Percentiles rank a stretch among this genome's conserved stretches.
Evolutionary conservation across 2,888 invertebrate species (phyloP).

Genomic region (Diogma glabrata): DNA sequence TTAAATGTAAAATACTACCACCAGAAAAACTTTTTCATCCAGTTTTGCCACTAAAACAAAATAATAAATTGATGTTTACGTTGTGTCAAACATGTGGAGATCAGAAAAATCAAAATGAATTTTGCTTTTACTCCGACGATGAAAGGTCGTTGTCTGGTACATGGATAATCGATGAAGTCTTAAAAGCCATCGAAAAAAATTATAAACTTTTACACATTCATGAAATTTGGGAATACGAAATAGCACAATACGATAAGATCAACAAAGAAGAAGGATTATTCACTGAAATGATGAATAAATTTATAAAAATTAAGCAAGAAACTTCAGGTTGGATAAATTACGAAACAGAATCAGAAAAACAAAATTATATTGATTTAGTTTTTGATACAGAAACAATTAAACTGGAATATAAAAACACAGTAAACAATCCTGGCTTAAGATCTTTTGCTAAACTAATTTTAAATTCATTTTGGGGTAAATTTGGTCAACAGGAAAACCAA

Average conservation of each 20-base stretch:
- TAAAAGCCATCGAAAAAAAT: constrained; percentile 22
- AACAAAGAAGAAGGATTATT: constrained; percentile 19
- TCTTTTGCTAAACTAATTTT: constrained; percentile 20
- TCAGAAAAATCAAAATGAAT: background rate
- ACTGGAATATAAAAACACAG: background rate
- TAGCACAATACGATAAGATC: constrained; percentile 16
- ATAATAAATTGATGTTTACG: constrained; percentile 22
- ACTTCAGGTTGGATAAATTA: constrained; percentile 20
- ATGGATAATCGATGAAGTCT: constrained; percentile 25
- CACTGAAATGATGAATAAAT: constrained; percentile 23
- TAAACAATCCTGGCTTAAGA: background rate
- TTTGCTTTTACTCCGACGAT: constrained; percentile 20
- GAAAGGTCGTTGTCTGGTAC: constrained; percentile 22
- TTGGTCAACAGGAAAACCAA: constrained; percentile 21
- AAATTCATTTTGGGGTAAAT: constrained; percentile 26
- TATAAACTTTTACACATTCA: constrained; percentile 22
- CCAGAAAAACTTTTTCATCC: constrained; percentile 19
- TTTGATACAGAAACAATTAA: constrained; percentile 19
- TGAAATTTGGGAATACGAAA: constrained; percentile 25
- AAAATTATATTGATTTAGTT: constrained; percentile 20
- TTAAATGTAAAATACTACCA: background rate
- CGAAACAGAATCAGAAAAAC: constrained; percentile 17
- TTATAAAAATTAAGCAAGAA: constrained; percentile 23
- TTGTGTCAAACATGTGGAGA: constrained; percentile 21
- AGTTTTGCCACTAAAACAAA: constrained; percentile 22